Evolutionary conservation across 2,888 invertebrate species (phyloP).

Genomic region (Gastracanthus pulcherrimus): DNA sequence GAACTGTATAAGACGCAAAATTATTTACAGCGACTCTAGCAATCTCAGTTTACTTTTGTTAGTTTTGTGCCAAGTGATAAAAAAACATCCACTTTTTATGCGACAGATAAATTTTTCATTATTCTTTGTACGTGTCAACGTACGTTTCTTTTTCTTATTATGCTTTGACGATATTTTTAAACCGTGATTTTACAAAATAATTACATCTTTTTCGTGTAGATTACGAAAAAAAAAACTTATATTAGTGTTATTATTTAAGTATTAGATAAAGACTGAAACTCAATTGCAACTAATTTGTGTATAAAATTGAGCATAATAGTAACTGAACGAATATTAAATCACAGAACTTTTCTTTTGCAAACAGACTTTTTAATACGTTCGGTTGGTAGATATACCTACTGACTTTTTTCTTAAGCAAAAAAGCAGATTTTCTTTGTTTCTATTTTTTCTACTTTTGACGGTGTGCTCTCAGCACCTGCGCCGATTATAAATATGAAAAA

Average conservation of each 20-base stretch:
- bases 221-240: slow-evolving; percentile 11
- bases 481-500: slow-evolving; percentile 17
- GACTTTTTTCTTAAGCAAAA: slow-evolving; percentile 43
- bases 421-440: not conserved
- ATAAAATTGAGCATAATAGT: slow-evolving; percentile 65
- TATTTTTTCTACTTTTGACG: slow-evolving; percentile 12
- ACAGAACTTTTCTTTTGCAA: slow-evolving; percentile 63
- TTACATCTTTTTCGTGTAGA: slow-evolving; percentile 14
- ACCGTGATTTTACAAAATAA: slow-evolving; percentile 33
- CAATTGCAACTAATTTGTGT: slow-evolving; percentile 45
- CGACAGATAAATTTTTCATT: slow-evolving; percentile 2
- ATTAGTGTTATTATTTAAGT: slow-evolving; percentile 43
- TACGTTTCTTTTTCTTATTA: not conserved
- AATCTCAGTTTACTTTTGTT: slow-evolving; percentile 29
- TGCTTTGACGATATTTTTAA: slow-evolving; percentile 15
- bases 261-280: slow-evolving; percentile 56
- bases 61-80: slow-evolving; percentile 41
- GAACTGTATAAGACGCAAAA: slow-evolving; percentile 44
- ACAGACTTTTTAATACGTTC: slow-evolving; percentile 36
- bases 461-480: not conserved
- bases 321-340: slow-evolving; percentile 69
- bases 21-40: slow-evolving; percentile 53
- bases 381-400: slow-evolving; percentile 29
- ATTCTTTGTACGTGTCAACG: not conserved
- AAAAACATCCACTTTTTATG: slow-evolving; percentile 30